Percentiles rank a stretch among this genome's conserved stretches.
phyloP scores from a whole-genome alignment of 2,888 invertebrate genomes.

The Flabesymbios commensalis region DNA sequence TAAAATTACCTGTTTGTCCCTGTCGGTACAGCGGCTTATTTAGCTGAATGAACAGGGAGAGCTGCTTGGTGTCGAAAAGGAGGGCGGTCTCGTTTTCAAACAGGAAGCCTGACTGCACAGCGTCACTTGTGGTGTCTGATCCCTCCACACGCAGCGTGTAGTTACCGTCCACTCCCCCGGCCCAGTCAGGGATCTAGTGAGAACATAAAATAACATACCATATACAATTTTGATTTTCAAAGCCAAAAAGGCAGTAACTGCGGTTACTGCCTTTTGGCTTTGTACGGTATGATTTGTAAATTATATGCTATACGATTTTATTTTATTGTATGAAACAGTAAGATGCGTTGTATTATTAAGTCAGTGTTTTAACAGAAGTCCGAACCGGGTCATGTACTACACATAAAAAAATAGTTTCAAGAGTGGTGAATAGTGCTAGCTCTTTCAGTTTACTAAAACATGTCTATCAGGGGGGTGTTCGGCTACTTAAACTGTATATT shows the following conservation, averaged over 20 bases:
- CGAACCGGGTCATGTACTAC: no score
- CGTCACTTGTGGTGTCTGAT: no score
- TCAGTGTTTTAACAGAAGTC: no score
- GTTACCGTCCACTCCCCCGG: constrained; percentile 72
- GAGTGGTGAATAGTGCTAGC: no score
- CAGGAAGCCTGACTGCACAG: constrained; percentile 15
- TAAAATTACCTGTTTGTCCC: constrained; percentile 58
- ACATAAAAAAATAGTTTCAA: neutral
- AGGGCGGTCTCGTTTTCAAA: constrained; percentile 78
- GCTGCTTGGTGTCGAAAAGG: constrained; percentile 83
- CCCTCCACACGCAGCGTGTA: constrained; percentile 86
- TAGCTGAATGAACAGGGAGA: constrained; percentile 82
- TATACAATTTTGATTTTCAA: no score
- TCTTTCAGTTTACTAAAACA: no score
- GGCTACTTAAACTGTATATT: no score
- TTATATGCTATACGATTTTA: no score
- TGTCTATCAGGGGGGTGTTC: no score
- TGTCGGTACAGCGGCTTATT: constrained; percentile 27
- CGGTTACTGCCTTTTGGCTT: no score
- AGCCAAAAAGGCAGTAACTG: no score
- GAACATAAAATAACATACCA: neutral
- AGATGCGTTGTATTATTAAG: neutral
- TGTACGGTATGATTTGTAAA: no score
- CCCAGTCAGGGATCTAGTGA: constrained; percentile 78
- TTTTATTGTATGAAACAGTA: neutral